Evolutionary conservation across 1,140 invertebrate genomes (phyloP), one percentile per base, ranked within the genome.

Genomic region (Pomacea maculata): DNA sequence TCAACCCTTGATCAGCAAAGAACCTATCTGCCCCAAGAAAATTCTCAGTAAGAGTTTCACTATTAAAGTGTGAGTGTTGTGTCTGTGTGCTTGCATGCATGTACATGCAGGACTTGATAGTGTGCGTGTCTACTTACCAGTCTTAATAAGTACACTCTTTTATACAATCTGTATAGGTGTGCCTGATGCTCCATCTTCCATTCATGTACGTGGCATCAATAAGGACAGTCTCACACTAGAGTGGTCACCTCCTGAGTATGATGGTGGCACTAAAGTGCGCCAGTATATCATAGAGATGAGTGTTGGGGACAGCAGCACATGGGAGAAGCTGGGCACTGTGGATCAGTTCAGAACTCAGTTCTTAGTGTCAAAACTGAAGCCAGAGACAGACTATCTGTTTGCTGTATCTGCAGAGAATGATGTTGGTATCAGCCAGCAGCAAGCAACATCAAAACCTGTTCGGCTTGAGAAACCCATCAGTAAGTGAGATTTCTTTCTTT

Each of bases 331-430:
- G 92, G 95, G n/a, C 94, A 95, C 98, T 71, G 94, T 89, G 15
- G 87, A 88, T 34, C 78, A 80, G 19, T 87, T 83, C 84, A 86
- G 86, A 25, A 89, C 86, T 14, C 81, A 84, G 93, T 94, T 75
- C 95, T 95, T 89, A 95, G 87, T 90, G 7, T 85, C 85, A 15
- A 85, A 88, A 88, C 92, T 99, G 19, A 96, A 97, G 85, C 96
- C 80, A 91, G 95, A 21, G 93, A 95, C 82, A 95, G 96, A n/a
- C 94, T 99, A 99, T 89, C 96, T 99, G 91, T 99, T 99, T 93
- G 94, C 98, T 79, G 95, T 99, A 0, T 90, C 92, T 61, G 98
- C 98, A 68, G 90, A 88, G 74, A 99, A 99, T 92, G 97, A 97
- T 6, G 97, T 97, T 79, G 98, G 89, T 29, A 79, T 83, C 15